Evolutionary conservation across 2,888 invertebrate species (phyloP), one percentile per base, ranked within the genome.

Genomic region (Catotricha subobsoleta): DNA sequence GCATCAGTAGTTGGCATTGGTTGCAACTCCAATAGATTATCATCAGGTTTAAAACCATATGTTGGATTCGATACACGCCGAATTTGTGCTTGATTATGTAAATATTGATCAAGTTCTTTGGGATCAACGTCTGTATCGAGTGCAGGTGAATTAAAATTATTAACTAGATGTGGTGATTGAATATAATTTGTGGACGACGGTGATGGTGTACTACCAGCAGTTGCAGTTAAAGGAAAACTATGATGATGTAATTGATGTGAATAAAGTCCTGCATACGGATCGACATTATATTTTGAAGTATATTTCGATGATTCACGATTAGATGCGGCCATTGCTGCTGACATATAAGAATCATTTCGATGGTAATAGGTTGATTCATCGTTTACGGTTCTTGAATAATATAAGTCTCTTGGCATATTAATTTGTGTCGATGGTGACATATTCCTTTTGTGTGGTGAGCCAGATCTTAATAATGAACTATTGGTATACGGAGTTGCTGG

Each of bases 21-120:
- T 16, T 38, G 28, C 20, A 43, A 16, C 35, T 43, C 43, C 15
- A 39, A 33, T 4, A 43, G 29, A 3, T 33, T 9, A 4, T 19
- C 23, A 29, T 39, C 39, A 5, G 43, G 29, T 20, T 43, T 43
- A 5, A 20, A 12, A 18, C 20, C 20, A 12, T 20, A 34, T 7
- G n/a, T 36, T 10, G 36, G 10, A 20, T 19, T 16, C 13, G 39
- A 35, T 16, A 34, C 20, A 15, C 39, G n/a, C 27, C 40, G 39
- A 16, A 34, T 18, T 39, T 40, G 39, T 25, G 29, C 36, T 27
- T 51, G 58, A 48, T 55, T 56, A 55, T 61, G 59, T 44, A 62
- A 54, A 53, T 63, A 62, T 54, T 62, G 63, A 54, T 62, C 62
- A 48, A 62, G 59, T 56, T 62, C 62, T 51, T 62, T 62, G 27